A percentile compares a stretch with the other conserved stretches of the same genome.
Evolutionary conservation across 2,797 vertebrate genomes (phyloP).

Genomic region (Rhynchonycteris naso): DNA sequence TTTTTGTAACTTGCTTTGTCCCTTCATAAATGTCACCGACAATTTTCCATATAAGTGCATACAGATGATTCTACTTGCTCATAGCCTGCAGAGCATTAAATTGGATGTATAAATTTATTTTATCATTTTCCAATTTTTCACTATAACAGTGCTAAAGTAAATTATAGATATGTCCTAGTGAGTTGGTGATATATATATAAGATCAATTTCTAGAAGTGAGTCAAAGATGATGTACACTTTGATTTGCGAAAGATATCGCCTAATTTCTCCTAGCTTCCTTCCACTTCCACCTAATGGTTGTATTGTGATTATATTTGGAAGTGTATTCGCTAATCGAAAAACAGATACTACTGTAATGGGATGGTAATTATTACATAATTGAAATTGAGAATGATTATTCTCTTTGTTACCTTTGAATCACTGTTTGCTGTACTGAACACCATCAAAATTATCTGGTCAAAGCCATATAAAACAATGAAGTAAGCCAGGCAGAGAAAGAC

Average conservation of each 20-base stretch:
- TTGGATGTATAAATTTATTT: conserved; percentile 15
- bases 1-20: conserved; percentile 20
- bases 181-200: background rate
- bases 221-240: background rate
- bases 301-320: conserved; percentile 1
- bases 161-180: background rate
- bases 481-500: too few relatives aligned
- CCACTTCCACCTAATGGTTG: background rate
- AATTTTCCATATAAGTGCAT: background rate
- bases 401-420: conserved; percentile 11
- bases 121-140: background rate
- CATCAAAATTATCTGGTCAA: background rate
- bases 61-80: background rate
- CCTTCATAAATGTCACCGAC: background rate
- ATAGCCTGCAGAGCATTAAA: background rate
- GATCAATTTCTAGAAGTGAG: background rate
- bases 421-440: background rate
- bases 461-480: background rate
- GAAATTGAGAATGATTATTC: background rate
- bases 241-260: background rate
- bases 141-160: background rate
- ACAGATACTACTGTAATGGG: background rate
- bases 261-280: background rate
- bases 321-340: conserved; percentile 27
- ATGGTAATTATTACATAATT: background rate